phyloP scores from a whole-genome alignment of 2,113 vertebrate genomes.

The Nyctereutes procyonoides region DNA sequence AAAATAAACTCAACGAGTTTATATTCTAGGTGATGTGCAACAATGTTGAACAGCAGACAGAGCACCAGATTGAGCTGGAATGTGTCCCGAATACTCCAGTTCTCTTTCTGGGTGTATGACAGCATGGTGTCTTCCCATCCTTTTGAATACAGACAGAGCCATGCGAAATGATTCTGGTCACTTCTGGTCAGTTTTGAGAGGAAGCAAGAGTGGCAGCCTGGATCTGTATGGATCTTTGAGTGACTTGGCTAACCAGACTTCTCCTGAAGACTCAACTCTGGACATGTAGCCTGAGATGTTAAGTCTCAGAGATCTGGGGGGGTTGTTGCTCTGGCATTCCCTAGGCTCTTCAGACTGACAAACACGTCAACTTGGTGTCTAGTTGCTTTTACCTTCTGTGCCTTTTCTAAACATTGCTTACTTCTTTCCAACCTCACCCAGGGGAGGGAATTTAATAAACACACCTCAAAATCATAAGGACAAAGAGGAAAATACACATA shows the following conservation, averaged over 20 bases:
- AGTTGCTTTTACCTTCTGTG: background rate
- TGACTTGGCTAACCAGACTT: background rate
- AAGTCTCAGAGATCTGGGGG: background rate
- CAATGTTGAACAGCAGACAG: background rate
- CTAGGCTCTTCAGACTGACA: background rate
- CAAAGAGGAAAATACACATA: background rate
- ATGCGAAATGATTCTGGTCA: rapidly evolving
- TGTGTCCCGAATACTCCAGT: background rate
- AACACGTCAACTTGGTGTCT: background rate
- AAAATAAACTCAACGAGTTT: background rate
- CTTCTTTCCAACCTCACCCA: background rate
- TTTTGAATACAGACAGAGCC: background rate
- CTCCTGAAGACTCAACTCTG: background rate
- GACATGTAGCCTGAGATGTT: background rate
- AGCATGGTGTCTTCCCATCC: background rate
- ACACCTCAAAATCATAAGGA: background rate
- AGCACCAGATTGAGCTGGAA: background rate
- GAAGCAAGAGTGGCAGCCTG: background rate
- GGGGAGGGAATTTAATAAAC: background rate
- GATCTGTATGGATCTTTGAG: background rate
- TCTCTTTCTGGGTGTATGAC: background rate
- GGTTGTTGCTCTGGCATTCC: background rate
- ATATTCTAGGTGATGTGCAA: background rate
- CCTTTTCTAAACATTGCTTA: background rate
- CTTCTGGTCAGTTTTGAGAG: background rate